A percentile compares a stretch with the other conserved stretches of the same genome.
Evolutionary conservation across 2,888 invertebrate genomes (phyloP).

Genomic region (Hydriomena furcata): DNA sequence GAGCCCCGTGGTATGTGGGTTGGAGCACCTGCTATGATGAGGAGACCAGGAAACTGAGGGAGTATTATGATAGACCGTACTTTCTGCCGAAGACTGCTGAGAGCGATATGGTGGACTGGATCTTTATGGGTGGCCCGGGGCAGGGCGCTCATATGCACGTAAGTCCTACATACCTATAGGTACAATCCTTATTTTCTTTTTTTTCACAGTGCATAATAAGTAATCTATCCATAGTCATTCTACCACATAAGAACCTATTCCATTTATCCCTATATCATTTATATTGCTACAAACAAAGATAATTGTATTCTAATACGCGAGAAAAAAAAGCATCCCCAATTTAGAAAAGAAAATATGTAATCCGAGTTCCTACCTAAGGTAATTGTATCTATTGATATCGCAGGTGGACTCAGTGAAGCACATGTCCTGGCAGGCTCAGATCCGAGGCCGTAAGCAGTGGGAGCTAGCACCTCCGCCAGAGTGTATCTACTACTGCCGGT

Average conservation of each 20-base stretch:
- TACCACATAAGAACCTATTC: too few relatives aligned
- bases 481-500: conserved; percentile 90
- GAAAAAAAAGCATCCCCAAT: too few relatives aligned
- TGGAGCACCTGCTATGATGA: conserved; percentile 97
- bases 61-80: conserved; percentile 93
- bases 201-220: too few relatives aligned
- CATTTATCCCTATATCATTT: too few relatives aligned
- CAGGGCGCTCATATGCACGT: conserved; percentile 98
- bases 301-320: too few relatives aligned
- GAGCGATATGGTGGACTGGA: conserved; percentile 96
- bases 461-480: conserved; percentile 95
- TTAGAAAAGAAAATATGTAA: too few relatives aligned
- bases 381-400: too few relatives aligned
- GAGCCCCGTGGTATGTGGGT: conserved; percentile 89
- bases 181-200: too few relatives aligned
- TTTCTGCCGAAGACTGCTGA: conserved; percentile 94
- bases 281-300: too few relatives aligned
- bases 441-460: conserved; percentile 95
- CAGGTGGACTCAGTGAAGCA: conserved; percentile 96
- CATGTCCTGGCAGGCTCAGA: conserved; percentile 99
- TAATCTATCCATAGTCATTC: too few relatives aligned
- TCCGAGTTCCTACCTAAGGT: too few relatives aligned
- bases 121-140: conserved; percentile 98
- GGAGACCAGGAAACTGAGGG: conserved; percentile 89
- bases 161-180: conserved; percentile 60